Conservation (phyloP, 37 sponge, comb jelly and placozoan species). For the Agelas oroides region DNA sequence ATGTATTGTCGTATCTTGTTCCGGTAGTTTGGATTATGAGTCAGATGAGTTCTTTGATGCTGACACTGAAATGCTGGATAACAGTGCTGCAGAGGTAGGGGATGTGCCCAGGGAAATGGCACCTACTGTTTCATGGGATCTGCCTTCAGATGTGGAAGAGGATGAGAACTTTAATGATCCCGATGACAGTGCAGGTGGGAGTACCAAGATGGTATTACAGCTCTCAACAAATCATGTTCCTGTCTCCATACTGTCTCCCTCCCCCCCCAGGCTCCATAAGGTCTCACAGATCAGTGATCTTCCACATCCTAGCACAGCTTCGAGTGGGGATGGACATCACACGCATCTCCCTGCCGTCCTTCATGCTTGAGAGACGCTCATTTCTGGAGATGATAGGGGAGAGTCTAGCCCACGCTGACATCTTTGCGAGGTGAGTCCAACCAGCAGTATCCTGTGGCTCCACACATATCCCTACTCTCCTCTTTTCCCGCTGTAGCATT, state of each 20-base stretch:
- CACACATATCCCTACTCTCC: too few species aligned
- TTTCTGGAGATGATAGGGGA: conserved; percentile 99
- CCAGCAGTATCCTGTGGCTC: too few species aligned
- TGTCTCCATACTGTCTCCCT: too few species aligned
- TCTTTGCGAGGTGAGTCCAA: conserved; percentile 74
- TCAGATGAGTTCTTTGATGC: conserved; percentile 74
- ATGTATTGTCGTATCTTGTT: too few species aligned
- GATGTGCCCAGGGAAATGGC: conserved; percentile 12
- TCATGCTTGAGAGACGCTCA: conserved; percentile 97
- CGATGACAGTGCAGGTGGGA: not conserved
- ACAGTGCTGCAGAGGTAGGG: conserved; percentile 1
- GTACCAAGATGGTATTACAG: too few species aligned
- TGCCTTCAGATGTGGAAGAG: conserved; percentile 74
- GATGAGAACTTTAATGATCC: conserved; percentile 9
- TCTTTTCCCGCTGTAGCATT: conserved; percentile 58
- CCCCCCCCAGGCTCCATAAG: conserved; percentile 40
- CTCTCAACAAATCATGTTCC: too few species aligned
- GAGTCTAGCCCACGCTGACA: conserved; percentile 94
- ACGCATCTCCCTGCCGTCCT: conserved; percentile 89
- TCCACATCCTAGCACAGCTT: conserved; percentile 93
- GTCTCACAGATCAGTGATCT: conserved; percentile 86
- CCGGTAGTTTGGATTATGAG: conserved; percentile 21
- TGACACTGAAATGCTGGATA: conserved; percentile 22
- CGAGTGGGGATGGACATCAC: conserved; percentile 97
- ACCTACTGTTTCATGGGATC: conserved; percentile 37